These are phyloP conservation scores for Nothobranchius kuhntae DNA, from an alignment of 2,113 vertebrate species.

Conservation along the genomic window DNA sequence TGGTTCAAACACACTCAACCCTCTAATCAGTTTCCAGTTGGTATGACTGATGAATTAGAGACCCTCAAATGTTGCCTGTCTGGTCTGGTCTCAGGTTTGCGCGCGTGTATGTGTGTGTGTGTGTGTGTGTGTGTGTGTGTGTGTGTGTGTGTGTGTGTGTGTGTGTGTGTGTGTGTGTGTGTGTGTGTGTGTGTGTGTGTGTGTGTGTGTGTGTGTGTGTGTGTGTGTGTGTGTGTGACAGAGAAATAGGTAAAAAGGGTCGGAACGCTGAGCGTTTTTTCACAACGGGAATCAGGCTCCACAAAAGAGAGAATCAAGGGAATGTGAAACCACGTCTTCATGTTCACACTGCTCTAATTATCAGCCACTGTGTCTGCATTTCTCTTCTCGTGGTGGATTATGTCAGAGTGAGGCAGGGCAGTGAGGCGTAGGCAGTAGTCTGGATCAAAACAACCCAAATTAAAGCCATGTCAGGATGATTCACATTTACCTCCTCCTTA, in stretches of 20 bases:
- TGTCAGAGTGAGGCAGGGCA: constrained; percentile 36
- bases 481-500: constrained; percentile 7
- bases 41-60: constrained; percentile 59
- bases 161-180: constrained; percentile 1
- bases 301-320: constrained; percentile 31
- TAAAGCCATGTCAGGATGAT: constrained; percentile 45
- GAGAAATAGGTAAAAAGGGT: constrained; percentile 25
- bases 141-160: not conserved
- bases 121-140: not conserved
- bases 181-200: constrained; percentile 4
- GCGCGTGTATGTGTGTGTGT: not conserved
- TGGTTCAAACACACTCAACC: constrained; percentile 28
- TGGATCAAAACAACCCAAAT: constrained; percentile 52
- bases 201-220: not conserved
- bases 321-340: constrained; percentile 52
- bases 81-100: constrained; percentile 21
- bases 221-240: constrained; percentile 14
- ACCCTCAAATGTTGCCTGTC: constrained; percentile 42
- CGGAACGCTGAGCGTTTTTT: constrained; percentile 49
- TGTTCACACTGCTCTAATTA: constrained; percentile 46
- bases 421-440: constrained; percentile 31
- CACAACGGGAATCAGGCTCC: constrained; percentile 37
- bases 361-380: constrained; percentile 12
- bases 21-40: constrained; percentile 66
- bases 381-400: constrained; percentile 51